These are phyloP conservation scores for Heliconius congener DNA, from an alignment of 1,140 invertebrate species.

Conservation along the genomic window DNA sequence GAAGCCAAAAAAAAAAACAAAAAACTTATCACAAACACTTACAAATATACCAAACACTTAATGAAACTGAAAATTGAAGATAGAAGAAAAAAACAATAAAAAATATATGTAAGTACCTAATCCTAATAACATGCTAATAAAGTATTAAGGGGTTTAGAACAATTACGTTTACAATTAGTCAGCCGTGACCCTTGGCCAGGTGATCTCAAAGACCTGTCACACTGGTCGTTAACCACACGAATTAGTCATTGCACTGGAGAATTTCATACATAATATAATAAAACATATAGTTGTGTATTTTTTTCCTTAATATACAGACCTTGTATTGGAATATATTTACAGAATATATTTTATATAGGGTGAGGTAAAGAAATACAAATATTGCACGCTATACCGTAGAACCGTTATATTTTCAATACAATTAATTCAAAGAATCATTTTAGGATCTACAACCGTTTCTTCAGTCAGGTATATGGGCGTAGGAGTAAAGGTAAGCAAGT, in stretches of 20 bases:
- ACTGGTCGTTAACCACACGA: constrained; percentile 18
- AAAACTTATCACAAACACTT: too few relatives aligned
- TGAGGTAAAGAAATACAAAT: background rate
- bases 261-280: background rate
- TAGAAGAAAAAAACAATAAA: background rate
- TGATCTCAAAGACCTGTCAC: constrained; percentile 23
- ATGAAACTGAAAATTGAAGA: background rate
- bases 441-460: background rate
- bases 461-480: too few relatives aligned
- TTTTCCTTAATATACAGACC: too few relatives aligned
- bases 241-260: background rate
- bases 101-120: background rate
- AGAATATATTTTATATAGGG: background rate
- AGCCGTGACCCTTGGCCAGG: constrained; percentile 24
- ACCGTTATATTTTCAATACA: background rate
- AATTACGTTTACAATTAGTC: constrained; percentile 25
- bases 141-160: background rate
- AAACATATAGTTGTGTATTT: background rate
- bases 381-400: too few relatives aligned
- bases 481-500: too few relatives aligned
- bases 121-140: background rate
- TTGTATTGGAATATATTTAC: background rate
- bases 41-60: background rate
- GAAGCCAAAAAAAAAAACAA: too few relatives aligned
- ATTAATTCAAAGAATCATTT: background rate